Evolutionary conservation across 2,888 invertebrate genomes (phyloP).

Genomic region (Antitype chi): DNA sequence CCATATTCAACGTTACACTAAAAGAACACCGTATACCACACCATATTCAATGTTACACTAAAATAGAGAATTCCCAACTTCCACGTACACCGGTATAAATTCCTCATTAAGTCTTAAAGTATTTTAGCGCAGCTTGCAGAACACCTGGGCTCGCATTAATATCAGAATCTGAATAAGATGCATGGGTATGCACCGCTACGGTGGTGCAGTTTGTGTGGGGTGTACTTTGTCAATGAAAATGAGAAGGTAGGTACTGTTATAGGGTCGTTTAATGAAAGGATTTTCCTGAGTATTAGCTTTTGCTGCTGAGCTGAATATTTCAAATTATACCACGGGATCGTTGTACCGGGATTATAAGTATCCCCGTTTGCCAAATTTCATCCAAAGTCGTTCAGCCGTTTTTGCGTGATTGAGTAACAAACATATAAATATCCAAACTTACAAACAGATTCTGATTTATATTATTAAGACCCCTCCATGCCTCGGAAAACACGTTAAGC

Average conservation of each 20-base stretch:
- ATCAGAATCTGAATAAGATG: conserved; percentile 45
- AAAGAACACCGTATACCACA: not conserved
- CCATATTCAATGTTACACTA: not conserved
- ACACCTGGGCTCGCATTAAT: conserved; percentile 57
- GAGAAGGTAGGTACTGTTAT: not conserved
- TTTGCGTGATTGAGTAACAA: too few species aligned
- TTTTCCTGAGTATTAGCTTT: too few species aligned
- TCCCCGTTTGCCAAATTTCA: too few species aligned
- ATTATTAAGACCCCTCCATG: too few species aligned
- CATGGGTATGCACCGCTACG: conserved; percentile 31
- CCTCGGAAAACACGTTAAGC: too few species aligned
- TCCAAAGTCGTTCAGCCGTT: too few species aligned
- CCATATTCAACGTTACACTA: not conserved
- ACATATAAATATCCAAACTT: too few species aligned
- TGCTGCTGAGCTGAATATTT: too few species aligned
- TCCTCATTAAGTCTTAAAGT: conserved; percentile 59
- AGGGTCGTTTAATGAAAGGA: too few species aligned
- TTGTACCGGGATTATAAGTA: too few species aligned
- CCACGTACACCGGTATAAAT: conserved; percentile 44
- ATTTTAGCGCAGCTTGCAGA: conserved; percentile 50
- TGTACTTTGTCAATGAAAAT: conserved; percentile 3
- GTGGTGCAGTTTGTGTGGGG: not conserved
- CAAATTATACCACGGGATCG: too few species aligned
- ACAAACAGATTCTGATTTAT: too few species aligned
- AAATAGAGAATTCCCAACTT: conserved; percentile 25